phyloP scores from a whole-genome alignment of 2,888 invertebrate species.

The Plutella xylostella region DNA sequence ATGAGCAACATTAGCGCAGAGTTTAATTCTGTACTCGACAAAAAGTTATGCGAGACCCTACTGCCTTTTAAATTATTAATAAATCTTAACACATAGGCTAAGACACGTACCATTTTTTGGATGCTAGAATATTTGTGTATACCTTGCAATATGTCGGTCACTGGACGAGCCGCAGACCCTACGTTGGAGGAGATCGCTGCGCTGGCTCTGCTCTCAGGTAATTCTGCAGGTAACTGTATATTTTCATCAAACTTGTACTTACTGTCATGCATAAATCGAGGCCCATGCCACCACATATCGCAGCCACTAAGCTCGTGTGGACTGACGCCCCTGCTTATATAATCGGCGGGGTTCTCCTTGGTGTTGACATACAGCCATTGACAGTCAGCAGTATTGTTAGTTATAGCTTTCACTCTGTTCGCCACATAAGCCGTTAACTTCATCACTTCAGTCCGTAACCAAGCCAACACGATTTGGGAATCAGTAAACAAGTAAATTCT shows the following conservation, averaged over 20 bases:
- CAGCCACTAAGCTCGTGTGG: constrained; percentile 8
- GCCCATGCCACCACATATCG: constrained; percentile 14
- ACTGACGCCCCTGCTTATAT: constrained; percentile 13
- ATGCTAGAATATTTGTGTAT: too few relatives aligned
- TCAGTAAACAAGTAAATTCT: constrained; percentile 13
- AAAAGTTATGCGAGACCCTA: too few relatives aligned
- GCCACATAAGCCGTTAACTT: constrained; percentile 18
- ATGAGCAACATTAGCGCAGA: background rate
- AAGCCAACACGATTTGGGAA: constrained; percentile 20
- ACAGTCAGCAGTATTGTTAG: constrained; percentile 6
- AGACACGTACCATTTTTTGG: too few relatives aligned
- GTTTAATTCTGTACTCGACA: background rate
- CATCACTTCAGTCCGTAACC: constrained; percentile 13
- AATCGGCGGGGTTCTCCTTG: constrained; percentile 9
- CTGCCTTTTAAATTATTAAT: too few relatives aligned
- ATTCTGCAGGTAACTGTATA: too few relatives aligned
- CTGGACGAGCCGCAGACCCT: too few relatives aligned
- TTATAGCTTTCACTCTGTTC: constrained; percentile 16
- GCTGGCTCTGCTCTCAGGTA: too few relatives aligned
- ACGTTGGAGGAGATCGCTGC: too few relatives aligned
- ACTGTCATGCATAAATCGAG: constrained; percentile 8
- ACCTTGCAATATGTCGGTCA: too few relatives aligned
- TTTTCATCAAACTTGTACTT: constrained; percentile 3
- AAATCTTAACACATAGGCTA: too few relatives aligned
- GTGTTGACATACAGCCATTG: constrained; percentile 14